Evolutionary conservation across 2,888 invertebrate genomes (phyloP), one percentile per base, ranked within the genome.

Genomic region (Acanthosepion esculentum): DNA sequence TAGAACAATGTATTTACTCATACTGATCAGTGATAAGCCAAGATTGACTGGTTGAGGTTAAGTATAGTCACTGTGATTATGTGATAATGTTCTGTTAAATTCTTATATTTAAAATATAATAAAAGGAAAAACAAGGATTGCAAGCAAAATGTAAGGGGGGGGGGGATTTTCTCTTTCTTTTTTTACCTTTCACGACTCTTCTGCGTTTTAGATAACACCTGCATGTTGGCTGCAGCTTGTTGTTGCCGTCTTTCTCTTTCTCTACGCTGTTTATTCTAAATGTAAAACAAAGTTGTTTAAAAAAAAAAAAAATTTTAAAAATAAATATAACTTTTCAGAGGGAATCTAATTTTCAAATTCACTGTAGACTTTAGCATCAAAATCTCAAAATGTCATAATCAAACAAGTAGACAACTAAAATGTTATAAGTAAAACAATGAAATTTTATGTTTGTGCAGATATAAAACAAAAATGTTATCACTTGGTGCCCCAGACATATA

Each of bases 151-250:
- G 78, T n/a, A n/a, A 78, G n/a, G 10, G n/a, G 3, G 78, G 18
- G 33, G 33, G n/a, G 15, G 3, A 41, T 29, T 78, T 78, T 55
- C 8, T 7, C 4, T 5, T 12, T n/a, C n/a, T n/a, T n/a, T 53
- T 92, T 94, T 64, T 94, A 96, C 98, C 97, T 97, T 96, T 98
- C 98, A 95, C 97, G 96, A 95, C 98, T 98, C 98, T 99, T 98
- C 94, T 98, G 98, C 23, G 98, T 98, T 98, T 99, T 99, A 95
- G 98, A 98, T 94, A 99, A 98, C 94, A 98, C 98, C 95, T 99
- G 98, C 95, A 98, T 95, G 98, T 98, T 97, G 95, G 96, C 97
- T 94, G 97, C 97, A 94, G 98, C 98, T 95, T 97, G 97, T 95
- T 97, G 97, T 95, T 97, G 97, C 98, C 98, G 94, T 98, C 98